phyloP scores from a whole-genome alignment of 2,113 vertebrate genomes.

The Mustelus asterias region DNA sequence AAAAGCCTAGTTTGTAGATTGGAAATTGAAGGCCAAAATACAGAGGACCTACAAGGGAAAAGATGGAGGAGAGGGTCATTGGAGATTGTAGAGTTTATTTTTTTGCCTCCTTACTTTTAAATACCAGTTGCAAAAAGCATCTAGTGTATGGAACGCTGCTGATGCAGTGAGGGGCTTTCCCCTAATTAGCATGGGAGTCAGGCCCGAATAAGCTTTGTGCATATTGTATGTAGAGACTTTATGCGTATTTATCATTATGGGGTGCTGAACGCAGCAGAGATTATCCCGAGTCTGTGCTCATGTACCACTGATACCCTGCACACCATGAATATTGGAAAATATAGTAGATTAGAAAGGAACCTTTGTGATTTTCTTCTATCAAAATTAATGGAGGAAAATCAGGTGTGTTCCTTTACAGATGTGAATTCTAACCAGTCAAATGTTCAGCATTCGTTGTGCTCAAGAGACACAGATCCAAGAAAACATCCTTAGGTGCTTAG shows the following conservation, averaged over 20 bases:
- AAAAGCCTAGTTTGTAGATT: not conserved
- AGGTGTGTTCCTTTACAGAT: not conserved
- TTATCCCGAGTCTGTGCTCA: not conserved
- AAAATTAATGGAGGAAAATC: not conserved
- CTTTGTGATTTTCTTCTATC: not conserved
- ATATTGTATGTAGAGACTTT: not conserved
- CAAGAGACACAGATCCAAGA: not conserved
- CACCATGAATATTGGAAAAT: not conserved
- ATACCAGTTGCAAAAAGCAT: not conserved
- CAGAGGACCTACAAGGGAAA: not conserved
- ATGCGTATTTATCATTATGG: not conserved
- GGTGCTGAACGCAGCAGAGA: not conserved
- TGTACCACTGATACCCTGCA: not conserved
- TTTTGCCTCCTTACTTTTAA: not conserved
- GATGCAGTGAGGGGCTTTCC: not conserved
- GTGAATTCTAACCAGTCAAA: not conserved
- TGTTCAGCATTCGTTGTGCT: not conserved
- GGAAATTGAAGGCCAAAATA: not conserved
- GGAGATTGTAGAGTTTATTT: not conserved
- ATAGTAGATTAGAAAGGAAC: not conserved
- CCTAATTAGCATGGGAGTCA: not conserved
- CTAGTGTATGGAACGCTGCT: not conserved
- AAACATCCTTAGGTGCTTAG: not conserved
- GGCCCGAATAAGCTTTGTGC: not conserved
- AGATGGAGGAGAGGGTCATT: not conserved